Percentiles rank a stretch among this genome's conserved stretches.
Conservation (phyloP, 2,888 invertebrate genomes). For the Hydriomena furcata region DNA sequence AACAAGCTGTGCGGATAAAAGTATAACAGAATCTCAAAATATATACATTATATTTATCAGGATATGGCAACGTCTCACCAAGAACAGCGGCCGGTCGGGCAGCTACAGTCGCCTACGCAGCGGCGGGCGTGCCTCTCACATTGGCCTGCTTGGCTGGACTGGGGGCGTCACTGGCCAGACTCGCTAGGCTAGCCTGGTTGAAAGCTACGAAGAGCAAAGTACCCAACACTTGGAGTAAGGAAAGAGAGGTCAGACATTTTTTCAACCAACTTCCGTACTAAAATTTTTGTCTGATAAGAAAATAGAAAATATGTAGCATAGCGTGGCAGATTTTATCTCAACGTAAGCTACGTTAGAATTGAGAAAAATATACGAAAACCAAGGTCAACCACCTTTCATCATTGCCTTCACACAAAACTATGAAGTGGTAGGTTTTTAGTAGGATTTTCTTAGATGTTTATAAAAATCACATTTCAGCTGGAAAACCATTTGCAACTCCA, state of each 20-base stretch:
- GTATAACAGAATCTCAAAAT: neutral
- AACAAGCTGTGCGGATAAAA: too few relatives aligned
- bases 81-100: slow-evolving; percentile 92
- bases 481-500: slow-evolving; percentile 79
- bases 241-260: slow-evolving; percentile 57
- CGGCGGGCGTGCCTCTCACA: slow-evolving; percentile 94
- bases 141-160: slow-evolving; percentile 93
- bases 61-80: slow-evolving; percentile 94
- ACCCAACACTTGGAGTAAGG: slow-evolving; percentile 71
- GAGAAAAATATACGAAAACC: too few relatives aligned
- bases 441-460: too few relatives aligned
- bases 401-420: too few relatives aligned
- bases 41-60: slow-evolving; percentile 64
- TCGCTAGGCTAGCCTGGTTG: slow-evolving; percentile 86
- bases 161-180: slow-evolving; percentile 91
- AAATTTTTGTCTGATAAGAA: too few relatives aligned
- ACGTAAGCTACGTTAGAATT: too few relatives aligned
- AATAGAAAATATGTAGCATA: too few relatives aligned
- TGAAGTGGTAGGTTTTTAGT: too few relatives aligned
- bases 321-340: too few relatives aligned
- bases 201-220: slow-evolving; percentile 69
- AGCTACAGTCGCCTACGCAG: slow-evolving; percentile 93
- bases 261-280: too few relatives aligned
- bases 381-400: too few relatives aligned
- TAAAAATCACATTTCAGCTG: slow-evolving; percentile 47